Base-by-base conservation (phyloP, 2,888 invertebrate species). In the Acleris sparsana region DNA sequence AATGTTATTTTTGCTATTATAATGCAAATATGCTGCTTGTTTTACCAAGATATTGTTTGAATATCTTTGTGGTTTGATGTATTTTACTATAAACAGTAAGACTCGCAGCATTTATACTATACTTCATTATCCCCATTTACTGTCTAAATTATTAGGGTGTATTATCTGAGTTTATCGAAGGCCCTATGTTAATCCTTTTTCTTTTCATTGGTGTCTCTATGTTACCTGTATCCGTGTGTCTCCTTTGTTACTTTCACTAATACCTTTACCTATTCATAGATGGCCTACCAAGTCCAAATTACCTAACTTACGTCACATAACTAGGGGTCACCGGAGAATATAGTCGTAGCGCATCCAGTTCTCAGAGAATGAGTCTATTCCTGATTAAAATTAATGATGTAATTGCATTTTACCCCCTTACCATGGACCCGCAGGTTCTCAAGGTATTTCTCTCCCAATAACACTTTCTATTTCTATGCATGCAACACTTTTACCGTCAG, bases 391-490 rank as follows among this genome's bases (percentile, higher is more conserved):
- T 89, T 90, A 89, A 92, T 90, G 75, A 86, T 89, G 75, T 86
- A 84, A 85, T 92, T 92, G 89, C 92, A 89, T 92, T 92, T 90
- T 84, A 89, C 84, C 90, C 85, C 87, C 85, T 88, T 80, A 91
- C 90, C 90, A 86, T 74, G 93, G 93, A 93, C 89, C 92, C 80
- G 89, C 93, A 93, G 93, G 93, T 93, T 92, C 93, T 93, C 89
- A 93, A 93, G 93, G 93, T 93, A 92, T 88, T 91, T 88, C 81
- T 88, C 77, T 91, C 91, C 91, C 89, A 86, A 87, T 91, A 89
- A 89, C 83, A 89, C 87, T 86, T 80, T 86, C 87, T 89, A 80
- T 80, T 86, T 88, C 87, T 88, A 78, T 88, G 92, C 92, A 92
- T 92, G 92, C 74, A 71, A 74, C 61, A 62, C 81, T 84, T 81